Evolutionary conservation across 1,140 invertebrate species (phyloP), one percentile per base, ranked within the genome.

Genomic region (Microvelia longipes): DNA sequence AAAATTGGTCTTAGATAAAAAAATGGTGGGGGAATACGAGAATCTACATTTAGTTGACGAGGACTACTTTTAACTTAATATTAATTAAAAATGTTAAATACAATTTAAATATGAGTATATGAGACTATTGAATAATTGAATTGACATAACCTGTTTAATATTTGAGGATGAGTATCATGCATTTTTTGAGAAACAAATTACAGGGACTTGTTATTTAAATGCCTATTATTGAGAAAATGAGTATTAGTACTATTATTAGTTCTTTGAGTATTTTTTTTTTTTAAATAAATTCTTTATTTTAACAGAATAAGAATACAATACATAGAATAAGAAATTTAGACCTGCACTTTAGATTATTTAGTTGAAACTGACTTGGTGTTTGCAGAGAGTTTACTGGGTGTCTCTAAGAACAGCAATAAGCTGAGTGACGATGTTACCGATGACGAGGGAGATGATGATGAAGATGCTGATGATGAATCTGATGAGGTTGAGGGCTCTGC

Each of bases 401-500:
- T 64, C 2, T 2, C 11, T 11, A 29, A 68, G 28, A 69, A 66
- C 66, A 1, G 61, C 71, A 71, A 74, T 78, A 80, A 77, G 79
- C 80, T 77, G 77, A 80, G 76, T 76, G 81, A 75, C 75, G 82
- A 79, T 80, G 80, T 67, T 79, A 79, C 70, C 79, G 82, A 72
- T 76, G 82, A 69, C 68, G 69, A 61, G 26, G 68, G 35, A 70
- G 75, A 78, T 71, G 80, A 83, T 67, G 85, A 87, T 71, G 86
- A 89, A 74, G 87, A 88, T 73, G 87, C 88, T 73, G 86, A 87
- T 67, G 87, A 87, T 73, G 83, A 84, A 28, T 82, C 86, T 70
- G 84, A 88, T 73, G 86, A 87, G 73, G 80, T 88, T 70, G 89
- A 90, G 77, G 89, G 89, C 29, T 90, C 88, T 68, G 88, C 88